A percentile compares a stretch with the other conserved stretches of the same genome.
Conservation (phyloP, 2,888 invertebrate genomes). For the Argynnis bischoffii region DNA sequence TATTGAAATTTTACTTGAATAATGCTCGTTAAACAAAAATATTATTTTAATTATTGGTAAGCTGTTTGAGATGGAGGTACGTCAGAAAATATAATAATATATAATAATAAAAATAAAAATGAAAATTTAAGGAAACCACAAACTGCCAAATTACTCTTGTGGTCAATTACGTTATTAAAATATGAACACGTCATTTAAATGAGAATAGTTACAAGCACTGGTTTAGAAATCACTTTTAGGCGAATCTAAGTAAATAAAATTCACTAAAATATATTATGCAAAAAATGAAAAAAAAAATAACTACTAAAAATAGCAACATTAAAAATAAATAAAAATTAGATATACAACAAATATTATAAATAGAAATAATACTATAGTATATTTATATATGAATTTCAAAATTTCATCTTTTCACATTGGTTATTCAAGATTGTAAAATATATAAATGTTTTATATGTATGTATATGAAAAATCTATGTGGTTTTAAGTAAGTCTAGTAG, state of each 20-base stretch:
- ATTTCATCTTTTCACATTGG: neutral
- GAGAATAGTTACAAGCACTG: conserved; percentile 34
- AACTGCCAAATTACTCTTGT: conserved; percentile 47
- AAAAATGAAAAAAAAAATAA: conserved; percentile 11
- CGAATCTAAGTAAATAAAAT: conserved; percentile 15
- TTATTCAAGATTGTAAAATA: conserved; percentile 20
- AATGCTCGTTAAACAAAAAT: neutral
- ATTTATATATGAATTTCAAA: conserved; percentile 3
- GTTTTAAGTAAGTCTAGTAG: conserved; percentile 5
- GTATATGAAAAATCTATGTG: conserved; percentile 18
- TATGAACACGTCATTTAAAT: conserved; percentile 22
- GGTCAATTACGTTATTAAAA: conserved; percentile 42
- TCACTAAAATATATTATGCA: conserved; percentile 11
- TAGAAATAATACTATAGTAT: conserved; percentile 4
- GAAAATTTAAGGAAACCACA: conserved; percentile 38
- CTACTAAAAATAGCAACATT: conserved; percentile 14
- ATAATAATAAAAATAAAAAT: conserved; percentile 4
- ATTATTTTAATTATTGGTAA: neutral
- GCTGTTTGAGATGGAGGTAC: conserved; percentile 3
- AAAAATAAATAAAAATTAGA: conserved; percentile 14
- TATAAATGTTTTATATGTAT: conserved; percentile 22
- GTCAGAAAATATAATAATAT: neutral
- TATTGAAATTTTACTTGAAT: conserved; percentile 13
- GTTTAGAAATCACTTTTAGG: conserved; percentile 34
- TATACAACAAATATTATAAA: conserved; percentile 9